Base-by-base conservation (phyloP, 2,888 invertebrate species). In the Sarcophaga rosellei region DNA sequence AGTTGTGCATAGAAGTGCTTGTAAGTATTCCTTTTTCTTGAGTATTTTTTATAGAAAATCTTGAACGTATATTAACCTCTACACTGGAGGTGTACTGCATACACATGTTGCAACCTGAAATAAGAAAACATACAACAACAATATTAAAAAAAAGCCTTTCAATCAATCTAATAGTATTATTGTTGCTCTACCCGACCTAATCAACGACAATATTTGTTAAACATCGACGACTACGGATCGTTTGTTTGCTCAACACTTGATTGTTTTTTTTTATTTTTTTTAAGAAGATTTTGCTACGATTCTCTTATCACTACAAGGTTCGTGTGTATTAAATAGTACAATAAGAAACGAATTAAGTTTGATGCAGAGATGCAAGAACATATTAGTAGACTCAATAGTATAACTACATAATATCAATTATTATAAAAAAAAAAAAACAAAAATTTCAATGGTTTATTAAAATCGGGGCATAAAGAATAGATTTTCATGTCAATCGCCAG, bases 191-290 rank as follows among this genome's bases (percentile, higher is more conserved):
- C 90, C 91, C 91, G 91, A 91, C 91, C 92, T 91, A 91, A 89
- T 90, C 91, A 90, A 90, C 90, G 89, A 90, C 90, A 91, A 88
- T 91, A 91, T 91, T 91, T 92, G 88, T 87, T 88, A 86, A 84
- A 84, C 85, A 74, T 61, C 72, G 25, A 35, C 44, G 35, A 20
- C 57, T 66, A 66, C 23, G 5, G 3, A 12, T 66, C 35, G 47
- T 47, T 72, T n/a, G 44, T 45, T 53, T 53, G 53, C 70, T 45
- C 23, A 53, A 69, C 79, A 82, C 45, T 75, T 23, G 15, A 68
- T 62, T 62, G n/a, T 21, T 23, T 53, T 11, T n/a, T 23, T n/a
- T 35, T 25, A 59, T 23, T 4, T 59, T 10, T 35, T 70, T 69
- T 61, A 12, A 23, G 8, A 10, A 35, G 59, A 63, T 59, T 2